phyloP scores from a whole-genome alignment of 2,888 invertebrate species.

The Dynastes hyllus region DNA sequence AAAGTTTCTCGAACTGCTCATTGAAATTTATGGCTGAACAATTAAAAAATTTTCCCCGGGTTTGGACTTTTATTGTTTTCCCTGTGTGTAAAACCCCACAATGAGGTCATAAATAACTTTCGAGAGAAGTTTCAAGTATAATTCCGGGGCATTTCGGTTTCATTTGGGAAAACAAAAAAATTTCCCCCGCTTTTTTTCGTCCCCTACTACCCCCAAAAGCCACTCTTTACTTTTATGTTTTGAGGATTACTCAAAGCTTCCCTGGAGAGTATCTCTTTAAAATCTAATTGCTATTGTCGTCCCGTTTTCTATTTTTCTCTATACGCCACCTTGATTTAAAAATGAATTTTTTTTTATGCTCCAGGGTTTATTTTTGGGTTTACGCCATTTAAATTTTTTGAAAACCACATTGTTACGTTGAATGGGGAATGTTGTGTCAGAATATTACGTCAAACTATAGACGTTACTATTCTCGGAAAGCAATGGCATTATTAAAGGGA shows the following conservation, averaged over 20 bases:
- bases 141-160: constrained; percentile 31
- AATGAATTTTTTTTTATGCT: too few species aligned
- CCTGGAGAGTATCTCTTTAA: not conserved
- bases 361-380: too few species aligned
- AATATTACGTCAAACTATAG: too few species aligned
- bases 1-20: constrained; percentile 21
- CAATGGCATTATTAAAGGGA: too few species aligned
- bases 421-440: too few species aligned
- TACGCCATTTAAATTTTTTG: too few species aligned
- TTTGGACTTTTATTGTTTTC: constrained; percentile 38
- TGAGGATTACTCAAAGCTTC: not conserved
- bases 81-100: constrained; percentile 22
- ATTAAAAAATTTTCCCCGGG: constrained; percentile 46
- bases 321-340: not conserved
- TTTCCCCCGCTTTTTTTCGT: too few species aligned
- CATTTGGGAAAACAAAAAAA: constrained; percentile 23
- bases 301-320: not conserved
- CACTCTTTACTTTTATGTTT: not conserved
- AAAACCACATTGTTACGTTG: too few species aligned
- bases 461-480: too few species aligned
- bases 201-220: not conserved
- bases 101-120: constrained; percentile 41
- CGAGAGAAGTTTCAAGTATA: constrained; percentile 30
- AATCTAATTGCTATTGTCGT: not conserved
- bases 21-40: constrained; percentile 41